Percentiles rank a stretch among this genome's conserved stretches.
Evolutionary conservation across 2,888 invertebrate species (phyloP).

Genomic region (Apamea anceps): DNA sequence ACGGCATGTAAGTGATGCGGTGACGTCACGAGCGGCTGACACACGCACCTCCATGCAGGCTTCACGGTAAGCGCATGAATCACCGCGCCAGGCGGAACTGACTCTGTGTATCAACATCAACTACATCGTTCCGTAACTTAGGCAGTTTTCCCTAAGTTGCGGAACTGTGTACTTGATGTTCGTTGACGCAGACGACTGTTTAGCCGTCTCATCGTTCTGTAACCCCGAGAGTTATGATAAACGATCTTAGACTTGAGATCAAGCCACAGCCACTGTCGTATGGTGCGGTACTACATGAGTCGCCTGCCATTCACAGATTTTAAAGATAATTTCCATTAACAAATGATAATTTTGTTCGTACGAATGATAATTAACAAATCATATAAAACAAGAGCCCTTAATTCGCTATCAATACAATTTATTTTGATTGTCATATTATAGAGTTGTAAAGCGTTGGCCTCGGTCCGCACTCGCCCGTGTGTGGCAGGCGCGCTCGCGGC

Average conservation of each 20-base stretch:
- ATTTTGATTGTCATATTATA: not conserved
- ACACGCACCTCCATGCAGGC: conserved; percentile 52
- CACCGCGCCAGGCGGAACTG: conserved; percentile 38
- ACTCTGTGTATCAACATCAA: not conserved
- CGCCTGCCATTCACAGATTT: not conserved
- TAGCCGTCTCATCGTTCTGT: not conserved
- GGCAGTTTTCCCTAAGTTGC: no score
- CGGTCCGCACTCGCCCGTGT: not conserved
- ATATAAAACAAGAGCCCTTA: not conserved
- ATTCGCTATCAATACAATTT: not conserved
- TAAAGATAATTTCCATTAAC: not conserved
- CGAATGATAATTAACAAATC: not conserved
- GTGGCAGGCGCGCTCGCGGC: not conserved
- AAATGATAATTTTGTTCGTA: not conserved
- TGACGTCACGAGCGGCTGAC: conserved; percentile 59
- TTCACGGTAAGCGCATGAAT: conserved; percentile 63
- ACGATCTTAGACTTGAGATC: not conserved
- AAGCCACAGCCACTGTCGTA: not conserved
- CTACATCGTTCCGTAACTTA: not conserved
- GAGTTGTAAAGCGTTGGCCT: not conserved
- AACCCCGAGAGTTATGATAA: not conserved
- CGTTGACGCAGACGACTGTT: no score
- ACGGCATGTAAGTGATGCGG: conserved; percentile 21
- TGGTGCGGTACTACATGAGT: not conserved
- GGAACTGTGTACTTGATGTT: no score